phyloP scores from a whole-genome alignment of 2,888 invertebrate species.

The Acleris holmiana region DNA sequence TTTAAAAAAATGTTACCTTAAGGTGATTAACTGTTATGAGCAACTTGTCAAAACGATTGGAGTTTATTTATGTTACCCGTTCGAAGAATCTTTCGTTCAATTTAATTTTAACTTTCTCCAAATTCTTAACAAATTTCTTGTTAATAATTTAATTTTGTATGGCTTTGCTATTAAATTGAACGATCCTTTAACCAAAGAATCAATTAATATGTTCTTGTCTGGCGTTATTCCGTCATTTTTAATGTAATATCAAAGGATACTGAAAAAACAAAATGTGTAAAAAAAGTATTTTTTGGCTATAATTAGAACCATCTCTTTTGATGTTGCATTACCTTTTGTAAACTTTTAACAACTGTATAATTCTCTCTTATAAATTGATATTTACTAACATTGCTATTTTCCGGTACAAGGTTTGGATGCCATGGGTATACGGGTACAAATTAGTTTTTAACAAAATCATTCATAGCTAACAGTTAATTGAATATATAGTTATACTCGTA shows the following conservation, averaged over 20 bases:
- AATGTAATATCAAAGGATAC: constrained; percentile 63
- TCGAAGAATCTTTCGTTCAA: constrained; percentile 33
- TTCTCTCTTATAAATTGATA: constrained; percentile 12
- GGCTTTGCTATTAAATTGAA: constrained; percentile 10
- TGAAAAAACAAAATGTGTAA: not conserved
- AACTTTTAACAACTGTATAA: constrained; percentile 14
- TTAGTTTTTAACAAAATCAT: constrained; percentile 14
- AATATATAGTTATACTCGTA: not conserved
- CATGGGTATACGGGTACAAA: constrained; percentile 15
- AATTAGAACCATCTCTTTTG: not conserved
- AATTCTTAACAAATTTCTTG: not conserved
- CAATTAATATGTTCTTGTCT: constrained; percentile 52
- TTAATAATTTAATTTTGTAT: not conserved
- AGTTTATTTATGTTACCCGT: constrained; percentile 27
- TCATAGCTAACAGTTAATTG: constrained; percentile 5
- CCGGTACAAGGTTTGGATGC: constrained; percentile 21
- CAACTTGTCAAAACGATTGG: not conserved
- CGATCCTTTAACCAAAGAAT: constrained; percentile 11
- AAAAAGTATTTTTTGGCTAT: not conserved
- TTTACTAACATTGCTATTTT: constrained; percentile 30
- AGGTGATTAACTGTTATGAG: not conserved
- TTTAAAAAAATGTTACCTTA: not conserved
- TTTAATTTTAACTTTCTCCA: constrained; percentile 7
- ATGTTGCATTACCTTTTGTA: constrained; percentile 11
- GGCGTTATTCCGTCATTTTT: constrained; percentile 60